phyloP scores from a whole-genome alignment of 2,797 vertebrate genomes.

The Eospalax fontanierii region DNA sequence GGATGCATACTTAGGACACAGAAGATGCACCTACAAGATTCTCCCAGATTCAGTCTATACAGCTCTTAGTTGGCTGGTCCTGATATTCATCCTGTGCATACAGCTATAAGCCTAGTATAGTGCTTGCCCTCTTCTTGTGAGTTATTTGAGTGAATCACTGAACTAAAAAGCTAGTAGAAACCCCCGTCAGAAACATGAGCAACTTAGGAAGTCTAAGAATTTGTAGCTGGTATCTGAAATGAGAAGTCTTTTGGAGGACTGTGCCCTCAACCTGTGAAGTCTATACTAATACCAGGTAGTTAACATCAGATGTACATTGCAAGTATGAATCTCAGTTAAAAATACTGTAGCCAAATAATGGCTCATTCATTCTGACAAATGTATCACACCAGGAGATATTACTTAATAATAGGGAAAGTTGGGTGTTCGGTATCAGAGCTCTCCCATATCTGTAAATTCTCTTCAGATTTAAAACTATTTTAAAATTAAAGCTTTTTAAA shows the following conservation, averaged over 20 bases:
- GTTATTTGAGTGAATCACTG: not conserved
- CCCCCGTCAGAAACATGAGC: not conserved
- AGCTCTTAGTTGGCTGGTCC: not conserved
- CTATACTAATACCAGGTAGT: not conserved
- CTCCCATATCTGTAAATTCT: not conserved
- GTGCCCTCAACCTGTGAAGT: not conserved
- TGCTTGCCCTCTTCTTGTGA: conserved; percentile 1
- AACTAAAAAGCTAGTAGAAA: not conserved
- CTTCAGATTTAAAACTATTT: conserved; percentile 56
- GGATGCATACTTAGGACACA: not conserved
- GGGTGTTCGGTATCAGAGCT: not conserved
- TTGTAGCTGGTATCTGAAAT: not conserved
- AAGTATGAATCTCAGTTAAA: conserved; percentile 45
- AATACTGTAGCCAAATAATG: not conserved
- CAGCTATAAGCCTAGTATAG: not conserved
- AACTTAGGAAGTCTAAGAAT: not conserved
- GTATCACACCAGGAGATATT: not conserved
- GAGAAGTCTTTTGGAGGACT: not conserved
- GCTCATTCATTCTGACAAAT: conserved; percentile 21
- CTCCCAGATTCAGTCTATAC: not conserved
- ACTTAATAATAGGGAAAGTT: conserved; percentile 10
- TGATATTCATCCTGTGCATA: not conserved
- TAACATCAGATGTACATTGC: not conserved
- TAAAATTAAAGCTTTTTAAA: conserved; percentile 55
- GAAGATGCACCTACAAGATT: not conserved